These are phyloP conservation scores for Megalopta genalis DNA, from an alignment of 1,140 invertebrate genomes.

Conservation along the genomic window DNA sequence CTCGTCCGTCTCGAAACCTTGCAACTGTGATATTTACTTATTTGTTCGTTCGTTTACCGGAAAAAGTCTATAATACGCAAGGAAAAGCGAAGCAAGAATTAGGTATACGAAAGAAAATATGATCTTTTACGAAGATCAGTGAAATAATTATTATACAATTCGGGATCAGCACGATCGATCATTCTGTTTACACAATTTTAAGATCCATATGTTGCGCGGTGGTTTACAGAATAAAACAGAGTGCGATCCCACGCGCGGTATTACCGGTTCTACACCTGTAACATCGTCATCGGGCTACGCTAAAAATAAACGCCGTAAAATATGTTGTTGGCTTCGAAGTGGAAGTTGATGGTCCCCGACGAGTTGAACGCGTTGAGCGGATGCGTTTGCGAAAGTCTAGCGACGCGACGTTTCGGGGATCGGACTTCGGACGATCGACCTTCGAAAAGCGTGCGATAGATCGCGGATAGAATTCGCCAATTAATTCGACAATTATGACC, in stretches of 20 bases:
- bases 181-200: too few species aligned
- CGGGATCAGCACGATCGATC: too few species aligned
- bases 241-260: neutral
- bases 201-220: too few species aligned
- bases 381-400: slow-evolving; percentile 8
- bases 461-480: neutral
- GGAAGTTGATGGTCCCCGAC: neutral
- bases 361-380: neutral
- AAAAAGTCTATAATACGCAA: too few species aligned
- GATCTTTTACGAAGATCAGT: too few species aligned
- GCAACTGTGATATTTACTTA: too few species aligned
- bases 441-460: neutral
- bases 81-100: too few species aligned
- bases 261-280: neutral
- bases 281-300: neutral
- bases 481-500: neutral
- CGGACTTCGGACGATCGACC: neutral
- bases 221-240: too few species aligned
- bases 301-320: slow-evolving; percentile 2
- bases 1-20: too few species aligned
- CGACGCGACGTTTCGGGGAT: neutral
- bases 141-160: too few species aligned
- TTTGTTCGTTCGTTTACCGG: too few species aligned
- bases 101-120: too few species aligned
- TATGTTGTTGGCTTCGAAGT: neutral